Base-by-base conservation (phyloP, 2,113 vertebrate species). In the Polypterus bichir region DNA sequence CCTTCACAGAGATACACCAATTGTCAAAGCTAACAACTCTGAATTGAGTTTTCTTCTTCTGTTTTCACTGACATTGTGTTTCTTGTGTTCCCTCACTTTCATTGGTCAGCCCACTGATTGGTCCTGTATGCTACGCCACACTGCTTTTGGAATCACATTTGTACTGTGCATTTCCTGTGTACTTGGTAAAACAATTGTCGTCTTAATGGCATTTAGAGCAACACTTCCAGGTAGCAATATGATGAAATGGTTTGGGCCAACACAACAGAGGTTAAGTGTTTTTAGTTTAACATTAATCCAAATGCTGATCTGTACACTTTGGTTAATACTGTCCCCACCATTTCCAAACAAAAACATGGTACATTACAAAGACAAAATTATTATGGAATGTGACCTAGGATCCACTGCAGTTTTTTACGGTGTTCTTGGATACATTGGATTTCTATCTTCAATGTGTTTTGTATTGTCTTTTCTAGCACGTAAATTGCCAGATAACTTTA, bases 221-320 rank as follows among this genome's bases (percentile, higher is more conserved):
- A 27, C 27, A 27, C 27, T 27, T 27, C 27, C 27, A 27, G 27
- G 44, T 11, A 5, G 44, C 9, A 59, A 59, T 11, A 48, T 11
- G 5, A 59, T 59, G 58, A 59, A 48, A 4, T 59, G 58, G 58
- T 59, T 59, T 59, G 58, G 3, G 3, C 49, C 27, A 27, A 2
- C 27, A 27, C 79, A 79, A 55, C 27, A 27, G 27, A 27, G 27
- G 27, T 27, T 27, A 3, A 48, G 46, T 3, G 58, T 59, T n/a
- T 5, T n/a, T 7, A 4, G 11, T 7, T 48, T 59, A 11, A 59
- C 58, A n/a, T 4, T 48, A 44, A 7, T 59, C 3, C 58, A 59
- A 11, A 48, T 46, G 10, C 27, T 59, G 49, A 59, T 59, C n/a
- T 59, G 58, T 44, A 9, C 58, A 7, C 10, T 59, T 7, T 59